Conservation (phyloP, 2,888 invertebrate species). For the Criorhina ranunculi region DNA sequence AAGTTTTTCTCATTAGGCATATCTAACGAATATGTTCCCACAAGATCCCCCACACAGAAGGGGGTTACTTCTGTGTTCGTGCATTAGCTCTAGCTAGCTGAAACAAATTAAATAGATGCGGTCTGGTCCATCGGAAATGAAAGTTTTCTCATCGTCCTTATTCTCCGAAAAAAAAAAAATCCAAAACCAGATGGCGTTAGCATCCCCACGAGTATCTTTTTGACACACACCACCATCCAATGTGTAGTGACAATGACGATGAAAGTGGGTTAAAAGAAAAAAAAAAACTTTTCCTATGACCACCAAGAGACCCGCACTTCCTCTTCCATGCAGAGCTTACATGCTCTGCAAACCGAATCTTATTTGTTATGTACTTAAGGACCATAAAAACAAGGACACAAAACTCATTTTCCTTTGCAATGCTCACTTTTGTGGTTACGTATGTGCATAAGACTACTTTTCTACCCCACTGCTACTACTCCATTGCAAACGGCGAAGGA, state of each 20-base stretch:
- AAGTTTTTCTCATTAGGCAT: conserved; percentile 69
- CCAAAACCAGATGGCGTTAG: conserved; percentile 60
- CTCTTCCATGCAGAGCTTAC: conserved; percentile 62
- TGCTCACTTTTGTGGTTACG: conserved; percentile 72
- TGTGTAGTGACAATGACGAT: conserved; percentile 5
- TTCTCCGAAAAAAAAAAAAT: conserved; percentile 3
- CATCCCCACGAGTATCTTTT: conserved; percentile 17
- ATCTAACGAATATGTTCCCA: conserved; percentile 33
- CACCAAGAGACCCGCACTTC: conserved; percentile 39
- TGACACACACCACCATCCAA: conserved; percentile 2
- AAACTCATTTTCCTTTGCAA: conserved; percentile 73
- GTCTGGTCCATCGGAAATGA: conserved; percentile 66
- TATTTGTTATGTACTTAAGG: conserved; percentile 77
- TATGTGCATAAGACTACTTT: conserved; percentile 60
- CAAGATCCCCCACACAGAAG: conserved; percentile 5
- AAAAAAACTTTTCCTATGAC: conserved; percentile 46
- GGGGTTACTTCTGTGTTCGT: not conserved
- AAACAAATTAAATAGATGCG: conserved; percentile 72
- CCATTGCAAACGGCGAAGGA: conserved; percentile 23
- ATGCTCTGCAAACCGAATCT: conserved; percentile 74
- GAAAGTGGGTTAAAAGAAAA: conserved; percentile 58
- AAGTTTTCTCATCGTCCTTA: conserved; percentile 64
- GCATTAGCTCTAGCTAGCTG: conserved; percentile 46
- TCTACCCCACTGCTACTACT: conserved; percentile 18
- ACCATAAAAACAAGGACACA: conserved; percentile 76